A percentile compares a stretch with the other conserved stretches of the same genome.
Evolutionary conservation across 2,113 vertebrate species (phyloP).

Genomic region (Marmota flaviventris): DNA sequence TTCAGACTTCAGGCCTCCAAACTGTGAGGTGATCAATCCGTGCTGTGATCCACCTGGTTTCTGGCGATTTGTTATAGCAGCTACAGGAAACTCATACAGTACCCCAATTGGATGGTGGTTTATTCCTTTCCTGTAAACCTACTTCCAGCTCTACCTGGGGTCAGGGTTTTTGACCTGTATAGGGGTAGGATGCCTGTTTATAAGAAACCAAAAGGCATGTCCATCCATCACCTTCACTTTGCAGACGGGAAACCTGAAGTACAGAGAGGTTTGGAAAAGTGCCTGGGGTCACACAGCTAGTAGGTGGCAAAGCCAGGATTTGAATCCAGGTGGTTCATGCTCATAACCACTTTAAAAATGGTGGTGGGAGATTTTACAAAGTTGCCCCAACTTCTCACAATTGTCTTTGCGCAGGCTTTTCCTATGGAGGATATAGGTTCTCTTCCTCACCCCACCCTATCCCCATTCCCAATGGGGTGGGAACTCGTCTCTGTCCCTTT

Average conservation of each 20-base stretch:
- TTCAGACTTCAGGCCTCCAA: background rate
- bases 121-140: background rate
- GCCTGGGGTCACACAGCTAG: background rate
- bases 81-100: background rate
- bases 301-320: background rate
- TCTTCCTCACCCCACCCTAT: background rate
- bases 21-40: background rate
- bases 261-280: background rate
- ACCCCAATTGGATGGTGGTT: no score
- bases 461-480: no score
- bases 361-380: background rate
- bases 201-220: background rate
- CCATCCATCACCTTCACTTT: background rate
- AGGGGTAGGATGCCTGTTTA: background rate
- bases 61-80: background rate
- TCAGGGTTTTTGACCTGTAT: background rate
- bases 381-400: background rate
- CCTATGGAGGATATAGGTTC: background rate
- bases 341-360: background rate
- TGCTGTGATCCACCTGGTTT: background rate
- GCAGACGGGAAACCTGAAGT: background rate
- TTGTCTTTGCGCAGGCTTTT: background rate
- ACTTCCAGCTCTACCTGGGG: background rate
- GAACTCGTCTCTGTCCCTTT: background rate
- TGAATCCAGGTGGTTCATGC: background rate